These are phyloP conservation scores for Acutogordius australiensis DNA, from an alignment of 2,888 invertebrate genomes.

Conservation along the genomic window DNA sequence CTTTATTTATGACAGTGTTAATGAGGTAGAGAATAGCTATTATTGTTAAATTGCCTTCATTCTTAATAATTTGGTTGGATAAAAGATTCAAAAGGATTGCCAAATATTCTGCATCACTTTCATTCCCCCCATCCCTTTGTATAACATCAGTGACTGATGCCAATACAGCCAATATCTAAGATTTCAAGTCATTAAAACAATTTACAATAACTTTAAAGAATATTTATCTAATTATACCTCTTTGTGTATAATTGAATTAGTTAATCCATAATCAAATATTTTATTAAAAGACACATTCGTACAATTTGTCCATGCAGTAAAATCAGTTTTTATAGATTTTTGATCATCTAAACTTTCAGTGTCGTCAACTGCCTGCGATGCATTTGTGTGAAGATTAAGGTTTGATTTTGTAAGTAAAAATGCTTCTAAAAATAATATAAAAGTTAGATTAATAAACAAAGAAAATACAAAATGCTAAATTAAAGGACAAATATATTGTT, in stretches of 20 bases:
- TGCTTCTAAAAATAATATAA: no score
- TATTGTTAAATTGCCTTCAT: background rate
- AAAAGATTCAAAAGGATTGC: background rate
- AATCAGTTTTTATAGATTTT: background rate
- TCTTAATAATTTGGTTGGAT: background rate
- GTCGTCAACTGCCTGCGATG: no score
- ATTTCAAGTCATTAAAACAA: no score
- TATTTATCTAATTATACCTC: background rate
- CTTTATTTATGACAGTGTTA: conserved; percentile 2
- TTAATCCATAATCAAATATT: background rate
- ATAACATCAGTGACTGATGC: conserved; percentile 5
- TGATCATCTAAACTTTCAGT: no score
- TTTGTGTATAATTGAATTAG: background rate
- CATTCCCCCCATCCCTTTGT: background rate
- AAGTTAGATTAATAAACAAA: no score
- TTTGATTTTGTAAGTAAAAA: no score
- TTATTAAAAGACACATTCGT: background rate
- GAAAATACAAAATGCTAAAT: no score
- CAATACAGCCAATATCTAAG: conserved; percentile 1
- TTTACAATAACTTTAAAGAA: no score
- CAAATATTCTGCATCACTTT: background rate
- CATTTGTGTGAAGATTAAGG: no score
- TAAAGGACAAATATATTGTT: no score
- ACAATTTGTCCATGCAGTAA: conserved; percentile 5
- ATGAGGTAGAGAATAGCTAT: background rate